Percentiles rank a stretch among this genome's conserved stretches.
Conservation (phyloP, 2,888 invertebrate genomes). For the Drosophila pseudotalamancana region DNA sequence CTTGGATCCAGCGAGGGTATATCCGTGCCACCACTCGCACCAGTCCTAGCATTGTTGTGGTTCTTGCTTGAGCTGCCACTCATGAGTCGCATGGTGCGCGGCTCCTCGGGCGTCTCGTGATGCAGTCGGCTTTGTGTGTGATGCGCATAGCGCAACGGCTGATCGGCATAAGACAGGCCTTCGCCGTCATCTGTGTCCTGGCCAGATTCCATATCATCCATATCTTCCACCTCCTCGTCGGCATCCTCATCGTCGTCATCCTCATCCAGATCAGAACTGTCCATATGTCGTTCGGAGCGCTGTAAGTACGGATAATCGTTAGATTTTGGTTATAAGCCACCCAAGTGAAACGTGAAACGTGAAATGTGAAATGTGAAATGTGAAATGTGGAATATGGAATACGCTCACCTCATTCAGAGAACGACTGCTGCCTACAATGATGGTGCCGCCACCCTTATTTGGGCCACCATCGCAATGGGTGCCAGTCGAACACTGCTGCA, state of each 20-base stretch:
- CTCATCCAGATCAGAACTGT: slow-evolving; percentile 71
- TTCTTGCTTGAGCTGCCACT: slow-evolving; percentile 67
- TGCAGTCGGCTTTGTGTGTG: slow-evolving; percentile 81
- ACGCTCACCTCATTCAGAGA: slow-evolving; percentile 66
- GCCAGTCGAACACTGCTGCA: slow-evolving; percentile 90
- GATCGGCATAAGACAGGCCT: slow-evolving; percentile 82
- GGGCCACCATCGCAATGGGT: slow-evolving; percentile 87
- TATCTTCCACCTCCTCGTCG: slow-evolving; percentile 76
- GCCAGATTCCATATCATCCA: slow-evolving; percentile 74
- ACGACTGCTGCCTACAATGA: slow-evolving; percentile 81
- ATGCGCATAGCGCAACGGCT: slow-evolving; percentile 81
- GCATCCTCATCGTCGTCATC: slow-evolving; percentile 73
- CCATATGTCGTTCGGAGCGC: slow-evolving; percentile 73
- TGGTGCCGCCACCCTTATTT: slow-evolving; percentile 76
- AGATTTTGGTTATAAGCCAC: slow-evolving; percentile 7
- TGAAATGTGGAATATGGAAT: slow-evolving; percentile 1
- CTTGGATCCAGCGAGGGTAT: slow-evolving; percentile 83
- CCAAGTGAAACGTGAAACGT: no score
- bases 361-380: no score
- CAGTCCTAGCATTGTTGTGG: slow-evolving; percentile 52
- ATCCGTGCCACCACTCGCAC: slow-evolving; percentile 44
- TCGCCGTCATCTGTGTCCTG: slow-evolving; percentile 76
- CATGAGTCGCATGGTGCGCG: slow-evolving; percentile 81
- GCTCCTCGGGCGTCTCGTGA: slow-evolving; percentile 82
- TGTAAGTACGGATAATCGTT: slow-evolving; percentile 24